Conservation (phyloP, 2,113 vertebrate genomes). For the Serilophus lunatus region DNA sequence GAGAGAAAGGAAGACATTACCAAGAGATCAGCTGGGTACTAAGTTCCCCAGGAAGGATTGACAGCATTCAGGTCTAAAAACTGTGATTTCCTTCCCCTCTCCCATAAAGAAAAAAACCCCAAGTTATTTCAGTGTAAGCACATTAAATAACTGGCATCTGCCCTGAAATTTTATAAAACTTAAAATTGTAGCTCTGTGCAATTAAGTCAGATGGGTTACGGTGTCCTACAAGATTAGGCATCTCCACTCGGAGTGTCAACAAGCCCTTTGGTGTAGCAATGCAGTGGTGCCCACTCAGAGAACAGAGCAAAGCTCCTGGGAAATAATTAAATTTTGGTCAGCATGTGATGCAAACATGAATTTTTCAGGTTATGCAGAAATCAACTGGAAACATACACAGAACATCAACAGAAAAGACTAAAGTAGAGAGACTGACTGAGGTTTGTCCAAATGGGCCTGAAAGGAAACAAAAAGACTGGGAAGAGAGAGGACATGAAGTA, state of each 20-base stretch:
- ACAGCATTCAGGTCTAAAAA: not conserved
- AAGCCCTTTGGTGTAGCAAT: not conserved
- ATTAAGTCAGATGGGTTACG: not conserved
- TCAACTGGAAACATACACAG: not conserved
- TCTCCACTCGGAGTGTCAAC: not conserved
- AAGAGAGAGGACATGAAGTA: not conserved
- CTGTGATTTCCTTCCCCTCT: not conserved
- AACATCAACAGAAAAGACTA: not conserved
- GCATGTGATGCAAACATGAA: not conserved
- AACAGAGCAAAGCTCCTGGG: not conserved
- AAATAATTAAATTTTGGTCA: not conserved
- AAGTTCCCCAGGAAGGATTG: not conserved
- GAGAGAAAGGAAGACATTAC: not conserved
- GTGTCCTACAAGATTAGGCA: not conserved
- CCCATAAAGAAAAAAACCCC: not conserved
- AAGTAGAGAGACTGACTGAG: not conserved
- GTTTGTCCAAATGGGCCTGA: not conserved
- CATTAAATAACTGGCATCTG: not conserved
- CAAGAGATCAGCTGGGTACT: not conserved
- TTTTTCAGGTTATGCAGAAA: conserved; percentile 3
- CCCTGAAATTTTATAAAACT: not conserved
- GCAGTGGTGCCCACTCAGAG: not conserved
- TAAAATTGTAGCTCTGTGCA: not conserved
- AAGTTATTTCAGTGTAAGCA: not conserved
- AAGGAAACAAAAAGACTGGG: not conserved